Evolutionary conservation across 2,888 invertebrate genomes (phyloP).

Genomic region (Orthosia cruda): DNA sequence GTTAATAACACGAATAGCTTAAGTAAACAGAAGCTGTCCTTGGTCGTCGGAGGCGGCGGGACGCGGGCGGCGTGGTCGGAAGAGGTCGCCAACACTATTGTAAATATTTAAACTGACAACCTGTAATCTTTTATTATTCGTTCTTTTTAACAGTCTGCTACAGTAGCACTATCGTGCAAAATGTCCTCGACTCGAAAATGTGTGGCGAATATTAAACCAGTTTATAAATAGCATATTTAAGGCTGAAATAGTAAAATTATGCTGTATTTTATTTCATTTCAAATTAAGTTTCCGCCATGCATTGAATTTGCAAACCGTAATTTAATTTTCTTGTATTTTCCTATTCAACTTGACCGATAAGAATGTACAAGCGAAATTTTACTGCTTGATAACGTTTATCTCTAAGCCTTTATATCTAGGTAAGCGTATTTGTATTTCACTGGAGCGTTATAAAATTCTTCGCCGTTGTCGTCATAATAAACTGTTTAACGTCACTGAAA

Average conservation of each 20-base stretch:
- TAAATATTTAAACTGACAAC: constrained; percentile 73
- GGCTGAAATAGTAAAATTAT: not conserved
- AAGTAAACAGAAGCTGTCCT: constrained; percentile 76
- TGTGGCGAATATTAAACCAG: not conserved
- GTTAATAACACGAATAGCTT: constrained; percentile 69
- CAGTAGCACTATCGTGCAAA: constrained; percentile 1
- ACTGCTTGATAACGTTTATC: constrained; percentile 41
- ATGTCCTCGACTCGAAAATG: not conserved
- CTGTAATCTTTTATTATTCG: constrained; percentile 56
- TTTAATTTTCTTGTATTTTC: constrained; percentile 20
- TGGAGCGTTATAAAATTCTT: constrained; percentile 30
- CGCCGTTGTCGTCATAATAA: constrained; percentile 3
- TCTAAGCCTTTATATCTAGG: constrained; percentile 29
- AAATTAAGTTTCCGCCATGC: not conserved
- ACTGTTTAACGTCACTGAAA: constrained; percentile 4
- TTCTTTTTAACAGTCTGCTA: constrained; percentile 24
- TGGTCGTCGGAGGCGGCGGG: constrained; percentile 70
- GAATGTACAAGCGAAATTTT: not conserved
- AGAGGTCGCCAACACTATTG: constrained; percentile 74
- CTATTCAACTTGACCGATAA: constrained; percentile 52
- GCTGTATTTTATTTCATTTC: not conserved
- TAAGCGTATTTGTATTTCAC: constrained; percentile 39
- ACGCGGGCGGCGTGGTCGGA: constrained; percentile 68
- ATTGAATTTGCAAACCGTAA: constrained; percentile 6
- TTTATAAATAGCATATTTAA: not conserved